Base-by-base conservation (phyloP, 2,888 invertebrate genomes). In the Athetis lepigone region DNA sequence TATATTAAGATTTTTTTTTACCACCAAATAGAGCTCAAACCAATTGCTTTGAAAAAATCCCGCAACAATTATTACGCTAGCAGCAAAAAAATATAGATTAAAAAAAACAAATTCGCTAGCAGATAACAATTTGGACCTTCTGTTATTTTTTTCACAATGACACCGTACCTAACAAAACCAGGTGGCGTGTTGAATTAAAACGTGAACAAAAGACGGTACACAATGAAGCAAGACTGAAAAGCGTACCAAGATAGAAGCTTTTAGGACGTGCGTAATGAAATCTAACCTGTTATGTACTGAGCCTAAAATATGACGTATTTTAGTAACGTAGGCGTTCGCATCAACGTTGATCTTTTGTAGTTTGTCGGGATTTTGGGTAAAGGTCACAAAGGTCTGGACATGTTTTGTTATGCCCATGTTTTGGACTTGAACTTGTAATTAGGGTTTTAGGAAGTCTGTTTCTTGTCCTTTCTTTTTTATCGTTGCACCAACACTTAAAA, bases 101-200 rank as follows among this genome's bases (percentile, higher is more conserved):
- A n/a, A n/a, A n/a, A n/a, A n/a, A n/a, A n/a, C n/a, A n/a, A n/a
- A n/a, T n/a, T n/a, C n/a, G n/a, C n/a, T n/a, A n/a, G n/a, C n/a
- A n/a, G n/a, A n/a, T n/a, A n/a, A n/a, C n/a, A 8, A 33, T 7
- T 4, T 13, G 11, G 4, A 50, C 42, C 54, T 77, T 70, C 65
- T 80, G 23, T 6, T 6, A 0, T 27, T n/a, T 0, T 4, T 8
- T 65, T 16, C 6, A 18, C 4, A 21, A 16, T 46, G 55, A 29
- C 62, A n/a, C 4, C 19, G 19, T 23, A 36, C 29, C 55, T 29
- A 54, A 47, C 46, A 59, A 63, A 71, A 75, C 67, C 79, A 83
- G 83, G 82, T 82, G 84, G 75, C 70, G 71, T 61, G 63, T 69
- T 76, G 84, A 83, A 83, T 85, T 82, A 81, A 85, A 85, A 76